Evolutionary conservation across 64 coral and sea anemone genomes (phyloP).

Genomic region (Porites australiensis): DNA sequence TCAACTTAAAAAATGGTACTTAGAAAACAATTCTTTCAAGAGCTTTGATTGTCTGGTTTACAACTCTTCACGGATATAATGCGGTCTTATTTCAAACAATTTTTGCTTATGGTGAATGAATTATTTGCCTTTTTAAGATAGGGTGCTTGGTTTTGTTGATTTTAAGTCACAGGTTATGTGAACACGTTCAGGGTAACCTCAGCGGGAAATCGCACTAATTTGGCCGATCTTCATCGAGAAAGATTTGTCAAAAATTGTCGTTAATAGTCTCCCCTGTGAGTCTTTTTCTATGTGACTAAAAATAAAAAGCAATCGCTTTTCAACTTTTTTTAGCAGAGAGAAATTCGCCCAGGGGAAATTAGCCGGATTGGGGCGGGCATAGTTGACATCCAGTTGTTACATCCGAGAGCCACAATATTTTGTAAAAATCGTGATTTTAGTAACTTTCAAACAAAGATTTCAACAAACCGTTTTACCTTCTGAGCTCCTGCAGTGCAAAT

Average conservation of each 20-base stretch:
- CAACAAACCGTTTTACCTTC: constrained; percentile 67
- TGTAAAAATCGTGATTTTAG: constrained; percentile 73
- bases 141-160: constrained; percentile 22
- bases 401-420: constrained; percentile 16
- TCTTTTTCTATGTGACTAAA: neutral
- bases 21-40: constrained; percentile 38
- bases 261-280: constrained; percentile 14
- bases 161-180: constrained; percentile 23
- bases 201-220: constrained; percentile 4
- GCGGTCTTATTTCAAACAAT: constrained; percentile 3
- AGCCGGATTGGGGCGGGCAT: constrained; percentile 33
- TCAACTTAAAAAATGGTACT: neutral
- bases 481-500: constrained; percentile 31
- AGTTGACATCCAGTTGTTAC: constrained; percentile 30
- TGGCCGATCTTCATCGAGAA: neutral
- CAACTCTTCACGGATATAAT: constrained; percentile 1
- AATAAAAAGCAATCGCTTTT: constrained; percentile 9
- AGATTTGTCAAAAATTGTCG: neutral
- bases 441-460: constrained; percentile 52
- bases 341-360: constrained; percentile 12
- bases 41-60: constrained; percentile 30
- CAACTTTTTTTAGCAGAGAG: neutral
- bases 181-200: constrained; percentile 20
- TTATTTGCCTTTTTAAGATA: constrained; percentile 6
- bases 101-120: constrained; percentile 24